These are phyloP conservation scores for Monochamus saltuarius DNA, from an alignment of 1,140 invertebrate genomes.

Conservation along the genomic window DNA sequence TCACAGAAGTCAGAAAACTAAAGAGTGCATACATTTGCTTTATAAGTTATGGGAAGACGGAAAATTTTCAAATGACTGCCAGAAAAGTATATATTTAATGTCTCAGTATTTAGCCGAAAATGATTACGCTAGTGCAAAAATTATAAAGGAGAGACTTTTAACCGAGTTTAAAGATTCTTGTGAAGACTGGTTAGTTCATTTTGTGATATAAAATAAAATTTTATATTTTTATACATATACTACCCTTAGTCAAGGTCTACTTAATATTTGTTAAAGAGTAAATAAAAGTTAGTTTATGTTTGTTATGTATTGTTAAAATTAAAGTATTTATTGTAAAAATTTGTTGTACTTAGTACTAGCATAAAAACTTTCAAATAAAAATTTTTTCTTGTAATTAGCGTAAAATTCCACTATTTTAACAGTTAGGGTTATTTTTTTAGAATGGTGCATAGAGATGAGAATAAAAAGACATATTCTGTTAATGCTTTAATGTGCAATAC, in stretches of 20 bases:
- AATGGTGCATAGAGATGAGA: too few species aligned
- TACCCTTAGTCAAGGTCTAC: neutral
- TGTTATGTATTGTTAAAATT: neutral
- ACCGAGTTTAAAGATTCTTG: constrained; percentile 23
- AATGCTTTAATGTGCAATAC: too few species aligned
- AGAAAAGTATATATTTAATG: constrained; percentile 22
- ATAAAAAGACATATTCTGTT: too few species aligned
- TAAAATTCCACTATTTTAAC: too few species aligned
- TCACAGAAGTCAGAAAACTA: constrained; percentile 9
- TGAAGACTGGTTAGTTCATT: constrained; percentile 24
- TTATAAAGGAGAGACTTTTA: constrained; percentile 19
- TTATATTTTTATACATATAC: neutral
- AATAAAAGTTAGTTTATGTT: neutral
- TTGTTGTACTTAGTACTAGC: too few species aligned
- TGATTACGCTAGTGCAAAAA: constrained; percentile 16
- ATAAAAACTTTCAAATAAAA: too few species aligned
- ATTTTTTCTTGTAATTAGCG: too few species aligned
- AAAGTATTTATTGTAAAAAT: too few species aligned
- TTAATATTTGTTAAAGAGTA: neutral
- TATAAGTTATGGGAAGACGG: constrained; percentile 25
- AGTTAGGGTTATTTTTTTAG: too few species aligned
- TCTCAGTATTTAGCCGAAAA: neutral
- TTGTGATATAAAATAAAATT: constrained; percentile 5
- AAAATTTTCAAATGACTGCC: constrained; percentile 24
- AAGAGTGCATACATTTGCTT: constrained; percentile 24